A percentile compares a stretch with the other conserved stretches of the same genome.
Evolutionary conservation across 2,797 vertebrate genomes (phyloP).

Genomic region (Clarias pachynema): DNA sequence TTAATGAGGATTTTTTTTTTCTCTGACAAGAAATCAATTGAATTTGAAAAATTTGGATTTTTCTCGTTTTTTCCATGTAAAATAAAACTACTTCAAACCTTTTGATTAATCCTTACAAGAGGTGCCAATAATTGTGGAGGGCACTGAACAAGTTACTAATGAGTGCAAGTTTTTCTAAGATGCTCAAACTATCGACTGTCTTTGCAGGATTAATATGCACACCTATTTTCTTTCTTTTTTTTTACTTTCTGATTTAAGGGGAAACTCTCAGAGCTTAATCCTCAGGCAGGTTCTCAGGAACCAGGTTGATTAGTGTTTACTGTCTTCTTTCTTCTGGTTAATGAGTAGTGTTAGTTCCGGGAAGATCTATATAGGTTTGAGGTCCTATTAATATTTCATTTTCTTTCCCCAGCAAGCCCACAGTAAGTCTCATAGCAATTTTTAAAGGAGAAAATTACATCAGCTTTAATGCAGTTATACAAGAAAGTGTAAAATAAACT

Average conservation of each 20-base stretch:
- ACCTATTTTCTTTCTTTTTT: too few species aligned
- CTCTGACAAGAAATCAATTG: too few species aligned
- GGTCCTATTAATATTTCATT: background rate
- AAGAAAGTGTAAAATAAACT: background rate
- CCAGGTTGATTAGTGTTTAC: background rate
- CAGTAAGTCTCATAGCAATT: background rate
- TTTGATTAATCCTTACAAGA: too few species aligned
- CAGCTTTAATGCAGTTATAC: background rate
- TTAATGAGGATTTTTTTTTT: too few species aligned
- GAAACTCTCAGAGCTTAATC: background rate
- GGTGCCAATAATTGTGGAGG: too few species aligned
- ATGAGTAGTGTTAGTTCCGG: background rate
- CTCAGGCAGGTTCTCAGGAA: background rate
- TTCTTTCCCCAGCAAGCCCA: too few species aligned
- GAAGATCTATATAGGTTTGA: constrained; percentile 1
- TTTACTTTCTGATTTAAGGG: background rate
- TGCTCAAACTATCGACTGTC: background rate
- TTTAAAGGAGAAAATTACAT: background rate
- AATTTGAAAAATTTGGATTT: too few species aligned
- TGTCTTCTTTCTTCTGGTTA: background rate
- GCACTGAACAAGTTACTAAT: background rate
- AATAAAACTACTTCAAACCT: too few species aligned
- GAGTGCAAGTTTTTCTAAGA: background rate
- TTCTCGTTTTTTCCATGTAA: too few species aligned
- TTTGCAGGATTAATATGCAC: background rate